phyloP scores from a whole-genome alignment of 2,113 vertebrate species.

The Cebidichthys violaceus region DNA sequence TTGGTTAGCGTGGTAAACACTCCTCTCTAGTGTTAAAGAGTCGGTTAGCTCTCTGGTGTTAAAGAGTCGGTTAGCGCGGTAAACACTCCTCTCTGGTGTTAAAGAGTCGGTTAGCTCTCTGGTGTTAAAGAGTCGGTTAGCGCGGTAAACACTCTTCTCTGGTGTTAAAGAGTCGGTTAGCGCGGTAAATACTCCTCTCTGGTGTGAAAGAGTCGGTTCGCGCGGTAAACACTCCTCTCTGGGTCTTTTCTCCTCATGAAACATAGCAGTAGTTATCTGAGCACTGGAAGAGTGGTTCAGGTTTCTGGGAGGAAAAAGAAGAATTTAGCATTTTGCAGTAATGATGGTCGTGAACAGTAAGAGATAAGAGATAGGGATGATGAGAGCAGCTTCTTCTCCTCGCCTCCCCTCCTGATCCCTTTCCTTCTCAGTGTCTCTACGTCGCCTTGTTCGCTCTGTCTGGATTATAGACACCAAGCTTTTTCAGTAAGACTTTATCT shows the following conservation, averaged over 20 bases:
- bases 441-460: slow-evolving; percentile 41
- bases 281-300: slow-evolving; percentile 42
- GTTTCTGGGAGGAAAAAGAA: slow-evolving; percentile 18
- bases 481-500: slow-evolving; percentile 70
- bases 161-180: slow-evolving; percentile 34
- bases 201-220: slow-evolving; percentile 33
- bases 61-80: too few relatives aligned
- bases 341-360: slow-evolving; percentile 24
- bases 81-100: too few relatives aligned
- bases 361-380: slow-evolving; percentile 39
- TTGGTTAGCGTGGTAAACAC: too few relatives aligned
- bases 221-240: neutral
- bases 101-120: too few relatives aligned
- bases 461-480: slow-evolving; percentile 61
- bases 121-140: too few relatives aligned
- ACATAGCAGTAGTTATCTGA: slow-evolving; percentile 33
- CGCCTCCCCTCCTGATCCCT: slow-evolving; percentile 52
- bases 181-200: neutral
- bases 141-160: too few relatives aligned
- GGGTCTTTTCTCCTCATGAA: slow-evolving; percentile 47
- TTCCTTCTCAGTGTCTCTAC: slow-evolving; percentile 42
- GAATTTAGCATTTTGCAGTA: slow-evolving; percentile 32
- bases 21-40: too few relatives aligned
- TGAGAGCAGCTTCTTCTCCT: slow-evolving; percentile 44
- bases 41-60: too few relatives aligned